A percentile compares a stretch with the other conserved stretches of the same genome.
Evolutionary conservation across 2,797 vertebrate genomes (phyloP).

Genomic region (Synaphobranchus kaupii): DNA sequence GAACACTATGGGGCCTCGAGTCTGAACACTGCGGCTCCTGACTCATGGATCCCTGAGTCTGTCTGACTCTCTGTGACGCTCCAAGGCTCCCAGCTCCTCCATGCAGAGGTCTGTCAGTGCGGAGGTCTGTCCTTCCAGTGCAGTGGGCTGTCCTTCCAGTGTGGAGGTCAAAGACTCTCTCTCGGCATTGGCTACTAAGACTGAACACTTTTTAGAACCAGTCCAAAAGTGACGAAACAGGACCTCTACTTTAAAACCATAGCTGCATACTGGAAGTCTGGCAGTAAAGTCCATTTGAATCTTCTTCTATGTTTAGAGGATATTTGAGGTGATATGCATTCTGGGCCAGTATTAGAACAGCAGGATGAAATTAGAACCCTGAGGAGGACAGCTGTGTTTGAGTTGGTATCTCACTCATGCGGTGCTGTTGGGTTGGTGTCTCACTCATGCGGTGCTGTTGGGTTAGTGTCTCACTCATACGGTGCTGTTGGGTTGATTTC

Average conservation of each 20-base stretch:
- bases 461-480: too few relatives aligned
- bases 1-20: neutral
- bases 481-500: too few relatives aligned
- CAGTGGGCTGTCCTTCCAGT: neutral
- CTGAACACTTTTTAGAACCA: neutral
- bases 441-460: too few relatives aligned
- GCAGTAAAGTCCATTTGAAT: slow-evolving; percentile 54
- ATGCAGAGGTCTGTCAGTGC: neutral
- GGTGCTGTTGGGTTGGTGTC: too few relatives aligned
- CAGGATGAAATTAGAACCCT: neutral
- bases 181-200: neutral
- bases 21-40: neutral
- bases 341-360: slow-evolving; percentile 37
- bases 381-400: neutral
- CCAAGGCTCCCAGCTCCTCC: neutral
- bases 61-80: neutral
- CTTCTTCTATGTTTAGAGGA: slow-evolving; percentile 42
- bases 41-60: neutral
- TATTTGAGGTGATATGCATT: slow-evolving; percentile 37
- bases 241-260: slow-evolving; percentile 50
- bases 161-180: neutral
- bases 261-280: slow-evolving; percentile 67
- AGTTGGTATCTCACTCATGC: too few relatives aligned
- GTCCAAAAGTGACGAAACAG: slow-evolving; percentile 29
- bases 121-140: too few relatives aligned